Evolutionary conservation across 2,888 invertebrate genomes (phyloP).

Genomic region (Serrognathus titanus): DNA sequence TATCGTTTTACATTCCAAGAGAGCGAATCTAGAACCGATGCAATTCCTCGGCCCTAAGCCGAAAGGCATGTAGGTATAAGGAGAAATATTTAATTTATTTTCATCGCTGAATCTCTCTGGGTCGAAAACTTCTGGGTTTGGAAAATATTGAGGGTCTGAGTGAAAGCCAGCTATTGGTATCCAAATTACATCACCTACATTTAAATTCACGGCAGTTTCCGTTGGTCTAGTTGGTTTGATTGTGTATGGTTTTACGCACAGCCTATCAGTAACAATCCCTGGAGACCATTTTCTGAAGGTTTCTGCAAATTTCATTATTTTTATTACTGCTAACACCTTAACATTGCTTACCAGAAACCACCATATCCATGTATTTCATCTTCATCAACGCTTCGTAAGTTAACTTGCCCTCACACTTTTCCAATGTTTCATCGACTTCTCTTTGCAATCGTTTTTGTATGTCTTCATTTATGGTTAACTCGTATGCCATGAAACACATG

Average conservation of each 20-base stretch:
- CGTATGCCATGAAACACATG: constrained; percentile 54
- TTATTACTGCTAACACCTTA: too few relatives aligned
- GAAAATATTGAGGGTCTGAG: constrained; percentile 33
- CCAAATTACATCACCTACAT: constrained; percentile 24
- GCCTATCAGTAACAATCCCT: constrained; percentile 25
- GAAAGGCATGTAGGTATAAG: constrained; percentile 43
- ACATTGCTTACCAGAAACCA: constrained; percentile 48
- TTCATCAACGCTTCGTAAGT: constrained; percentile 52
- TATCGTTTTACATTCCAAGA: constrained; percentile 34
- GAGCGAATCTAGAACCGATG: constrained; percentile 50
- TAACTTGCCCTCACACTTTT: constrained; percentile 39
- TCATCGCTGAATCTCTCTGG: constrained; percentile 50
- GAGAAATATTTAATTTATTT: constrained; percentile 51
- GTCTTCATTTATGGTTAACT: constrained; percentile 58
- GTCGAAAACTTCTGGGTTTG: constrained; percentile 37
- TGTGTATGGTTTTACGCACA: constrained; percentile 29
- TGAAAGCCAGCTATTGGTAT: constrained; percentile 35
- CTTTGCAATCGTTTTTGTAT: constrained; percentile 54
- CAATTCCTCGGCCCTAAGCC: constrained; percentile 60
- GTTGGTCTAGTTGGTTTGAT: constrained; percentile 24
- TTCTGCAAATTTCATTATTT: constrained; percentile 23
- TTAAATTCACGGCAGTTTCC: constrained; percentile 23
- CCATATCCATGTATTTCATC: constrained; percentile 59
- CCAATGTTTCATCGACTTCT: constrained; percentile 51
- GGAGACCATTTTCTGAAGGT: constrained; percentile 36